phyloP scores from a whole-genome alignment of 2,113 vertebrate genomes.

The Thinocorus orbignyianus region DNA sequence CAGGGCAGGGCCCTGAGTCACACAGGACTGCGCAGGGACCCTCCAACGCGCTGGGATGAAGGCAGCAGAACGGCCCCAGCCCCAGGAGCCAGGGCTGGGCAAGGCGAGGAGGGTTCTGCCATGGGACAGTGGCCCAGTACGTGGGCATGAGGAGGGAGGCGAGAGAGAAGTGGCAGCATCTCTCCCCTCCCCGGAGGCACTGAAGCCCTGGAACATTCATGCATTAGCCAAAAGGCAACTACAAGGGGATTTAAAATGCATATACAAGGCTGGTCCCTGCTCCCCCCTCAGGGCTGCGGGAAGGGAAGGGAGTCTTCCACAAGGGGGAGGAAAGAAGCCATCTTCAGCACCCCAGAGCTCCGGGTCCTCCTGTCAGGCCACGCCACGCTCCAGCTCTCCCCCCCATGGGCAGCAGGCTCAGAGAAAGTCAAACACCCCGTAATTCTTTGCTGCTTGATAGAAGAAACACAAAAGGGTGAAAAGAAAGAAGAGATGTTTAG shows the following conservation, averaged over 20 bases:
- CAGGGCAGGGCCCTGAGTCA: not conserved
- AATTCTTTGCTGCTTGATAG: slow-evolving; percentile 85
- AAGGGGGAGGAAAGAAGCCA: slow-evolving; percentile 60
- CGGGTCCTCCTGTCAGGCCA: slow-evolving; percentile 63
- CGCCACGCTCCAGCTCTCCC: slow-evolving; percentile 59
- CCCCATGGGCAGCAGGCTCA: slow-evolving; percentile 74
- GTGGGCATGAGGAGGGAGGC: not conserved
- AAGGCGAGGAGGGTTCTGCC: not conserved
- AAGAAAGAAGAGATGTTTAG: slow-evolving; percentile 79
- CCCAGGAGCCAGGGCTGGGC: accelerated
- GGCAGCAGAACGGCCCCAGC: not conserved
- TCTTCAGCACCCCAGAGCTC: slow-evolving; percentile 65
- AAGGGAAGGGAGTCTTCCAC: slow-evolving; percentile 37
- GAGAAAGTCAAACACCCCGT: slow-evolving; percentile 88
- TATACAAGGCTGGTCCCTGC: slow-evolving; percentile 36
- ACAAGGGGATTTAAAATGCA: not conserved
- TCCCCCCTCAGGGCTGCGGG: slow-evolving; percentile 40
- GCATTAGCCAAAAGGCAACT: slow-evolving; percentile 31
- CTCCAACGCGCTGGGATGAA: accelerated
- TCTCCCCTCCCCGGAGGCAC: slow-evolving; percentile 22
- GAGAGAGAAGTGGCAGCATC: not conserved
- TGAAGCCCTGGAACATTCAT: slow-evolving; percentile 63
- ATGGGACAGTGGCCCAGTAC: not conserved
- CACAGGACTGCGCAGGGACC: accelerated
- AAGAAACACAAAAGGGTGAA: slow-evolving; percentile 77